Evolutionary conservation across 1,140 invertebrate species (phyloP).

Genomic region (Apis cerana): DNA sequence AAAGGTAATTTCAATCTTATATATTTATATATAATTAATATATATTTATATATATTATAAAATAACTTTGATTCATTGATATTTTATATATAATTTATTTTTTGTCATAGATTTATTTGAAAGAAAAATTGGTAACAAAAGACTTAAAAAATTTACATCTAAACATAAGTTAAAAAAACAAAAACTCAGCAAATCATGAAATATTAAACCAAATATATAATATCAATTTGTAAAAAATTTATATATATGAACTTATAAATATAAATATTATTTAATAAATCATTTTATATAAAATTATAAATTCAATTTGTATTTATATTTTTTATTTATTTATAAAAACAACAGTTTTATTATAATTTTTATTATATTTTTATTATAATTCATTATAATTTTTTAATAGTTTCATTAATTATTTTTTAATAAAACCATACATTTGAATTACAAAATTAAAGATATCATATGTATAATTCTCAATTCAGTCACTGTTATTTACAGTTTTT

Average conservation of each 20-base stretch:
- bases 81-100: slow-evolving; percentile 1
- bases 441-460: neutral
- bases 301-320: neutral
- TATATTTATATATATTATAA: too few species aligned
- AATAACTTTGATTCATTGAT: neutral
- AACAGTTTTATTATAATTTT: too few species aligned
- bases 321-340: neutral
- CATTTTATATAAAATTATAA: slow-evolving; percentile 5
- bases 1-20: slow-evolving; percentile 82
- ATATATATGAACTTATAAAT: neutral
- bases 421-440: neutral
- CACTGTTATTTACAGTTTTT: neutral
- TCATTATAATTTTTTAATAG: too few species aligned
- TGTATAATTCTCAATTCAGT: neutral
- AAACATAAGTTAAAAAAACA: slow-evolving; percentile 65
- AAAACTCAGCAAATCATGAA: slow-evolving; percentile 16
- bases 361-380: too few species aligned
- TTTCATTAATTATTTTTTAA: too few species aligned
- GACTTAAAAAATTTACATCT: slow-evolving; percentile 45
- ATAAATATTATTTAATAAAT: slow-evolving; percentile 28
- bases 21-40: too few species aligned
- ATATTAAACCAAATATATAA: neutral
- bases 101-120: slow-evolving; percentile 68
- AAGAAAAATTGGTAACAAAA: slow-evolving; percentile 58
- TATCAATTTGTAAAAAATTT: slow-evolving; percentile 4